phyloP scores from a whole-genome alignment of 2,797 vertebrate genomes.

The Tolypeutes matacus region DNA sequence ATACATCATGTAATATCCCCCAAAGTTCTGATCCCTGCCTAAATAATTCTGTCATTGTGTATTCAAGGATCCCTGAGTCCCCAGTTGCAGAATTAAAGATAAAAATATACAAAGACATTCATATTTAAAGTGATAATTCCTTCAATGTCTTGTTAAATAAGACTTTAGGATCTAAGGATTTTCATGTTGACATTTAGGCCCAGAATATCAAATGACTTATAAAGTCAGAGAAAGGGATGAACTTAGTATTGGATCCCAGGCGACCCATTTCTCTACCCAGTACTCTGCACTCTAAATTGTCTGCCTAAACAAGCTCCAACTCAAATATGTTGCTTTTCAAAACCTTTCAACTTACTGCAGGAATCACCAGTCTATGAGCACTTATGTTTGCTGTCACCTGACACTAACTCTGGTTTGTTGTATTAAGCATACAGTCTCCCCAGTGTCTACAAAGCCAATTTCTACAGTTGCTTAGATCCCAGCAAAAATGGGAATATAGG shows the following conservation, averaged over 20 bases:
- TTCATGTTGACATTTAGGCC: neutral
- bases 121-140: neutral
- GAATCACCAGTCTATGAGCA: slow-evolving; percentile 35
- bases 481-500: neutral
- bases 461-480: slow-evolving; percentile 5
- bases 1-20: neutral
- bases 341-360: slow-evolving; percentile 62
- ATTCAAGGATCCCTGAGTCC: neutral
- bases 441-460: neutral
- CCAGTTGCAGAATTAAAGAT: neutral
- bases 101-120: neutral
- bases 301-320: slow-evolving; percentile 4
- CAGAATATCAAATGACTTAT: slow-evolving; percentile 36
- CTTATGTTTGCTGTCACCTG: slow-evolving; percentile 20
- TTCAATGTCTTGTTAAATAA: neutral
- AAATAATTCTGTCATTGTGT: slow-evolving; percentile 2
- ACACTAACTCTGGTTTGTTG: neutral
- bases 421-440: neutral
- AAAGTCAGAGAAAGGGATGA: neutral
- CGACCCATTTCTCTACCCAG: neutral
- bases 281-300: neutral
- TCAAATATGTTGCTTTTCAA: slow-evolving; percentile 55
- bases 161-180: neutral
- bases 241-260: neutral
- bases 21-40: neutral